Evolutionary conservation across 2,888 invertebrate genomes (phyloP), one percentile per base, ranked within the genome.

Genomic region (Netelia inedita): DNA sequence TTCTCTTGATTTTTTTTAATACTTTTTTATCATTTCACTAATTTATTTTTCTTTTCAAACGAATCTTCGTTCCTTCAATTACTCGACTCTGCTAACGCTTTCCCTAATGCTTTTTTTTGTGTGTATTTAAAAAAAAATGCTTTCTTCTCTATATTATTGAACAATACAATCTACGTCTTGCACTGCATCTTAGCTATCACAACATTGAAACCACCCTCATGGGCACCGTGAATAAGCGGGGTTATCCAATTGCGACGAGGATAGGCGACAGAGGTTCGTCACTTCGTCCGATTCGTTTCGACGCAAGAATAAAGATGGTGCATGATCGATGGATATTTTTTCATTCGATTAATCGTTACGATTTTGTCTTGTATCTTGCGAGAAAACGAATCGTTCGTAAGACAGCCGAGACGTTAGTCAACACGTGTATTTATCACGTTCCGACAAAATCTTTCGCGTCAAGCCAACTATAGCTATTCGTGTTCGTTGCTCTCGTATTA

Each of bases 381-480:
- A 35, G 35, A 6, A 85, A 85, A 79, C 71, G 65, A 79, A 72
- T 61, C 53, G 71, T 28, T 79, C 59, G 85, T 63, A 19, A 74
- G 73, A 71, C 79, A 9, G 79, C 79, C 59, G 65, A 43, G 75
- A 81, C 61, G 78, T 82, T 82, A 82, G 72, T 79, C 72, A 53
- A 68, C 69, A 23, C 68, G 68, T 69, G 35, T 35, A 6, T n/a
- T n/a, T 8, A 6, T 6, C 35, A 75, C 81, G 43, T 73, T 73
- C 46, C 35, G 73, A 73, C 10, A 81, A 69, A 61, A 74, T 55
- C 35, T 35, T 35, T 35, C 35, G 35, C 35, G 35, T 35, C 6
- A 35, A 35, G 35, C 35, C 35, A 35, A 35, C 35, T 35, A n/a
- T n/a, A n/a, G n/a, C 74, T 81, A 50, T 81, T 81, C 16, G 14